Evolutionary conservation across 2,888 invertebrate genomes (phyloP), one percentile per base, ranked within the genome.

Genomic region (Drosophila atroscutellata): DNA sequence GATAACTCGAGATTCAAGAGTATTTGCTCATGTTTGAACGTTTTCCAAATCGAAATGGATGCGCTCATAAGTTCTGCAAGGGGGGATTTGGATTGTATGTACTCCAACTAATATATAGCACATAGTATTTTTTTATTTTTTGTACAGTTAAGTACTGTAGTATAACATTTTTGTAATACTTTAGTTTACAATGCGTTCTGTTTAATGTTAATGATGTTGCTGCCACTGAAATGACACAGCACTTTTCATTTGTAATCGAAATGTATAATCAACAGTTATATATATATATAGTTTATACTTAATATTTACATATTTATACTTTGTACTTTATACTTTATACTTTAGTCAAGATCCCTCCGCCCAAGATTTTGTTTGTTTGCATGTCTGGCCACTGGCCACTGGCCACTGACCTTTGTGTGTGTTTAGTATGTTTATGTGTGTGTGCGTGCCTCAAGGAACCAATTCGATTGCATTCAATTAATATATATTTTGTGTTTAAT

Each of bases 401-500:
- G 49, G 39, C 20, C 18, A 13, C 1, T 8, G 45, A 2, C 45
- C 45, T 45, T 20, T 45, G 15, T 45, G 8, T 45, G 20, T 45
- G 45, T 45, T 20, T 45, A 45, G 20, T 45, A 45, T 24, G 15
- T 15, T 45, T 24, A 24, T 51, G 47, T 70, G 32, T 42, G 52
- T 72, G 62, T 57, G 47, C 36, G 45, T 60, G 37, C 18, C 26
- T 20, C 18, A 47, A 47, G 36, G 39, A 26, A 28, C 3, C 34
- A 70, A 79, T 71, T 76, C 37, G 49, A 80, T 54, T 65, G 24
- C 34, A 64, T 37, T 32, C 15, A 50, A 56, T 56, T 26, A 60
- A 59, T 13, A 15, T n/a, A 56, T 1, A 50, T 75, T 75, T 75
- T 58, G 47, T 80, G 75, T 79, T 57, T 13, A 15, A 56, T 61